phyloP scores from a whole-genome alignment of 1,140 invertebrate species.

The Aphidius gifuensis region DNA sequence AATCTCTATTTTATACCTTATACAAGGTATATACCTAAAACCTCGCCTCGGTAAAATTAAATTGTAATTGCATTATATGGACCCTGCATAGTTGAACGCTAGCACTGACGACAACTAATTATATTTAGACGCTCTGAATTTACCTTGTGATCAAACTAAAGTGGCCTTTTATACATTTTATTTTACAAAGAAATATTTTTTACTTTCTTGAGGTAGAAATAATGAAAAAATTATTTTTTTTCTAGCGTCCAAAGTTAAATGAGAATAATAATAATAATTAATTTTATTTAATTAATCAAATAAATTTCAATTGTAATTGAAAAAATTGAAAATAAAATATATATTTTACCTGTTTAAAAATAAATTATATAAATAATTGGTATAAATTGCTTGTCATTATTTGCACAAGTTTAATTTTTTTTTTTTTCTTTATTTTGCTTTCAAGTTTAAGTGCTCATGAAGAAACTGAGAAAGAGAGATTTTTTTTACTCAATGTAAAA shows the following conservation, averaged over 20 bases:
- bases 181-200: background rate
- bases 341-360: too few species aligned
- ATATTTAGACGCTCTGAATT: constrained; percentile 40
- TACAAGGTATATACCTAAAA: constrained; percentile 10
- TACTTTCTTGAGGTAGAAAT: background rate
- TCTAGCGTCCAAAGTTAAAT: background rate
- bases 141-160: constrained; percentile 25
- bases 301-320: constrained; percentile 4
- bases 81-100: constrained; percentile 34
- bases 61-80: constrained; percentile 41
- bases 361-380: too few species aligned
- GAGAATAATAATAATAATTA: background rate
- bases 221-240: background rate
- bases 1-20: background rate
- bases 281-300: background rate
- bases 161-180: constrained; percentile 5
- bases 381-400: too few species aligned
- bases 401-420: too few species aligned
- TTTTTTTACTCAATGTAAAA: too few species aligned
- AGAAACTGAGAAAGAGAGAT: too few species aligned
- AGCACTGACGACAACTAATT: constrained; percentile 40
- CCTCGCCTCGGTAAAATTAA: constrained; percentile 34
- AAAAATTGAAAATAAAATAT: background rate
- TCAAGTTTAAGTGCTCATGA: too few species aligned
- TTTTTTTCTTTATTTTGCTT: too few species aligned